Base-by-base conservation (phyloP, 2,888 invertebrate genomes). In the Marronus borbonicus region DNA sequence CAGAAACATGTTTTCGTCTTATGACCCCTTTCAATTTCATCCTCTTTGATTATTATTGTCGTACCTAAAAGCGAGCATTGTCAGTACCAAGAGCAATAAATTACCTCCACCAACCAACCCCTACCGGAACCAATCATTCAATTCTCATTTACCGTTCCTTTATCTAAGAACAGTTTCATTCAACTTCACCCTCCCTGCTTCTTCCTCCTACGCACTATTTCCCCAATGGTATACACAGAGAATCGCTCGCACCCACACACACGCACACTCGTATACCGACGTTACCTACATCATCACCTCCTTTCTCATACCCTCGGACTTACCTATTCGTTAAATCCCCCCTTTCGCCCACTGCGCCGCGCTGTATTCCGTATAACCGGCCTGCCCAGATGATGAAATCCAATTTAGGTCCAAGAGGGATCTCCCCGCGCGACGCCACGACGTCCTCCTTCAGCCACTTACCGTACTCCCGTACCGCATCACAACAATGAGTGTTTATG, bases 401-500 rank as follows among this genome's bases (percentile, higher is more conserved):
- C 87, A 88, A 87, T 88, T 88, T 87, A 85, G 86, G 85, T 85
- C 86, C 84, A 82, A 74, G 60, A 58, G 72, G 60, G 72, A 14
- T 20, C 44, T 24, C 60, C 72, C 72, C 72, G 60, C 60, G 24
- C 72, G 49, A 80, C 80, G 82, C 82, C 84, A 81, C 81, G 77
- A 79, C 80, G 80, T 81, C 81, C 80, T 81, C 81, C 80, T 84
- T 83, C 82, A 81, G 82, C 82, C 82, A 83, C 81, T 82, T 82
- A 82, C 81, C 78, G 81, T 78, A 81, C 81, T 80, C 80, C 85
- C 83, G 84, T 84, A 86, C 87, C 86, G 87, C 88, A 88, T 88
- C 88, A 88, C 88, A 88, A 88, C 89, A 88, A 88, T 88, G 88
- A 88, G 88, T 89, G 89, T 89, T 89, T 89, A 88, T 89, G 88